phyloP scores from a whole-genome alignment of 2,888 invertebrate species.

The Megaustenia siamemsis region DNA sequence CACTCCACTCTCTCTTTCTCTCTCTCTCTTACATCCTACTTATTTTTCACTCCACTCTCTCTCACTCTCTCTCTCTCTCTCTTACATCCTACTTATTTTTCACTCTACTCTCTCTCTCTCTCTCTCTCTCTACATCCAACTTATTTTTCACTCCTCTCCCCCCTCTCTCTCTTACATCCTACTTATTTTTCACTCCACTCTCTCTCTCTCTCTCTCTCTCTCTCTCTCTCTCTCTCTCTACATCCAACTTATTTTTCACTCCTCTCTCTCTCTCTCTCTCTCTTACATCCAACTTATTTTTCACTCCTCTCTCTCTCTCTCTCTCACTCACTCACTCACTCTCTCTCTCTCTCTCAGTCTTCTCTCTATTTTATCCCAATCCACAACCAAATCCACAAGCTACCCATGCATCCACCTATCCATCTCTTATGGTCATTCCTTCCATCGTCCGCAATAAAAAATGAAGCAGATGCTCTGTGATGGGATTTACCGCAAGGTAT shows the following conservation, averaged over 20 bases:
- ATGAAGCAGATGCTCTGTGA: too few species aligned
- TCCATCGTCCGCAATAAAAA: too few species aligned
- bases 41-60: too few species aligned
- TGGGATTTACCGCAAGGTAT: too few species aligned
- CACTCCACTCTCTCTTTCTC: not conserved
- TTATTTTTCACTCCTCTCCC: too few species aligned
- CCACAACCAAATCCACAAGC: too few species aligned
- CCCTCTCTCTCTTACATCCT: too few species aligned
- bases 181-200: too few species aligned
- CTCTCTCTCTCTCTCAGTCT: not conserved
- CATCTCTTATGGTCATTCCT: not conserved
- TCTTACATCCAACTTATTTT: not conserved
- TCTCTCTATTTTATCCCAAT: not conserved
- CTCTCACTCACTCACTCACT: not conserved
- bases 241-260: not conserved
- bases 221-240: not conserved
- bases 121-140: not conserved
- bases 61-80: not conserved
- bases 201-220: not conserved
- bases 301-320: conserved; percentile 2
- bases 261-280: not conserved
- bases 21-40: not conserved
- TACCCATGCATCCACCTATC: not conserved
- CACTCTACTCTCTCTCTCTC: too few species aligned
- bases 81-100: too few species aligned